Conservation (phyloP, 2,888 invertebrate species). For the Mactromeris polynyma region DNA sequence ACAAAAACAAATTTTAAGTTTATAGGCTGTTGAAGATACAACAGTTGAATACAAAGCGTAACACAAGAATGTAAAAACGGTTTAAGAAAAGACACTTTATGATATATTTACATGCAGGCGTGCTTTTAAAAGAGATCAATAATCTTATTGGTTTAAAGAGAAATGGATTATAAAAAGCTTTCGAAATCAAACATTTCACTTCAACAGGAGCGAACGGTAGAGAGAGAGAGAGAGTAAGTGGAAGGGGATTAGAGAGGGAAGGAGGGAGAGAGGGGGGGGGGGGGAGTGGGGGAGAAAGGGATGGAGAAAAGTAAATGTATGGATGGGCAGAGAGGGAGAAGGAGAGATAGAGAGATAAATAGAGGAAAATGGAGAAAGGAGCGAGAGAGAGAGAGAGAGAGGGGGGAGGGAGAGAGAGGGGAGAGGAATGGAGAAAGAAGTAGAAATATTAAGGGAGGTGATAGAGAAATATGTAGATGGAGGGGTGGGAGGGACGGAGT, state of each 20-base stretch:
- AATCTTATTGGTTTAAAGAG: constrained; percentile 4
- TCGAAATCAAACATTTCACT: not conserved
- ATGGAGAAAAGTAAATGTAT: not conserved
- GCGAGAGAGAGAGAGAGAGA: not conserved
- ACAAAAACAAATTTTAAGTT: not conserved
- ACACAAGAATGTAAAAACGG: not conserved
- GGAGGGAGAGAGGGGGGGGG: not conserved
- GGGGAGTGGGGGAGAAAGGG: not conserved
- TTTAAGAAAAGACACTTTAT: not conserved
- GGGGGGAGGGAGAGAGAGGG: not conserved
- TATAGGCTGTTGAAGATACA: not conserved
- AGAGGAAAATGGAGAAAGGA: not conserved
- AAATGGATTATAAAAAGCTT: constrained; percentile 1
- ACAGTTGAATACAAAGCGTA: not conserved
- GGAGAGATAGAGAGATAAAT: not conserved
- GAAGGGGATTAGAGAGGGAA: not conserved
- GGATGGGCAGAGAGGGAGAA: not conserved
- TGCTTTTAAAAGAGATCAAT: not conserved
- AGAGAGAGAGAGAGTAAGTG: not conserved
- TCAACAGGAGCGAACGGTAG: not conserved
- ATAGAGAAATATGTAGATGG: too few relatives aligned
- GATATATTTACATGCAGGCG: not conserved
- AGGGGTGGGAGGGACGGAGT: not conserved
- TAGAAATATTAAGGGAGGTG: too few relatives aligned
- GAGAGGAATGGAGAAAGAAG: not conserved